phyloP scores from a whole-genome alignment of 1,140 invertebrate genomes.

The Pogonognathellus flavescens region DNA sequence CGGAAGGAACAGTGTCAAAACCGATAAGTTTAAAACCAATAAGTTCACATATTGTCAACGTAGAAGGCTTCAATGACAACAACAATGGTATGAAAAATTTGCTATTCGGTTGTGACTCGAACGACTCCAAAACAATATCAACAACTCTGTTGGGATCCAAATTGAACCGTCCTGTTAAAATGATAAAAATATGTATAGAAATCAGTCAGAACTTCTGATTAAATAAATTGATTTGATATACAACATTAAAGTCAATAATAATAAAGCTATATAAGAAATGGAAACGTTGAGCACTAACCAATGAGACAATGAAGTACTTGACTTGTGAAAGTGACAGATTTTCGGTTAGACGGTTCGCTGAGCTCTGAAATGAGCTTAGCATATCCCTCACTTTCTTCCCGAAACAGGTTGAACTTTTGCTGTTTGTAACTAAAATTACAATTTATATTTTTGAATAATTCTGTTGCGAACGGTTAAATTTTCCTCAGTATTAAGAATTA shows the following conservation, averaged over 20 bases:
- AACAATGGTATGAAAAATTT: conserved; percentile 86
- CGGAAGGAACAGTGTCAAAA: conserved; percentile 75
- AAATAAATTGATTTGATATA: no score
- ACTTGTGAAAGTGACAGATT: conserved; percentile 60
- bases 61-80: conserved; percentile 87
- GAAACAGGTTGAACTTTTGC: conserved; percentile 97
- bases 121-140: conserved; percentile 96
- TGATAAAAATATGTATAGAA: neutral
- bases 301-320: conserved; percentile 91
- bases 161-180: conserved; percentile 91
- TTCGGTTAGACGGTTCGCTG: conserved; percentile 85
- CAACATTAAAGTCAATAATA: no score
- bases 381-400: conserved; percentile 99
- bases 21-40: conserved; percentile 88
- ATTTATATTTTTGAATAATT: no score
- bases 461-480: neutral
- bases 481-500: neutral
- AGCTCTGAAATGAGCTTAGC: conserved; percentile 96
- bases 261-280: no score
- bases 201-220: no score
- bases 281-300: conserved; percentile 78
- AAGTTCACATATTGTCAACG: conserved; percentile 89
- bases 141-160: conserved; percentile 98
- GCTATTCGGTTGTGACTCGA: conserved; percentile 85
- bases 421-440: conserved; percentile 94